phyloP scores from a whole-genome alignment of 2,113 vertebrate genomes.

The Lepidothrix coronata region DNA sequence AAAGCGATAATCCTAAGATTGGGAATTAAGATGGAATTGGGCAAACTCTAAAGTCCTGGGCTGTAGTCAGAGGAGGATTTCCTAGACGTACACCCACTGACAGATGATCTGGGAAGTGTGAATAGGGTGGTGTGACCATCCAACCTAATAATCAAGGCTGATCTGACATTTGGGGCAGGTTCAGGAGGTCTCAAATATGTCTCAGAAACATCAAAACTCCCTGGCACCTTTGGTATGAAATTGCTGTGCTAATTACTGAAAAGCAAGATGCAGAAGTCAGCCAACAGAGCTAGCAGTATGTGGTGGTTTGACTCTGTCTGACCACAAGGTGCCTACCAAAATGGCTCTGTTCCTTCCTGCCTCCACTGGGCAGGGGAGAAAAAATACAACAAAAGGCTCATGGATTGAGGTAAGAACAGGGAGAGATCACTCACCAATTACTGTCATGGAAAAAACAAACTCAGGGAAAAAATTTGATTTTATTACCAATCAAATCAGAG shows the following conservation, averaged over 20 bases:
- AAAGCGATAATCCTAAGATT: not conserved
- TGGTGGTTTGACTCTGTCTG: not conserved
- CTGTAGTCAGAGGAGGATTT: not conserved
- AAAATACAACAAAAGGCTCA: not conserved
- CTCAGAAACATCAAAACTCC: not conserved
- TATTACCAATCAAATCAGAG: not conserved
- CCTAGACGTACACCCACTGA: not conserved
- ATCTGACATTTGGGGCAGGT: not conserved
- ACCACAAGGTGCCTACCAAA: not conserved
- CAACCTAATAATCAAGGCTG: not conserved
- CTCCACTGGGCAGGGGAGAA: not conserved
- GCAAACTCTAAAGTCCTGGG: not conserved
- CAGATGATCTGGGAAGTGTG: not conserved
- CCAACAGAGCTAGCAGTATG: not conserved
- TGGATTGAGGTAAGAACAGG: rapidly evolving
- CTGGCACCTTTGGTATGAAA: not conserved
- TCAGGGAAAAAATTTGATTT: rapidly evolving
- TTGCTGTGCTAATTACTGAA: not conserved
- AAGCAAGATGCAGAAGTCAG: not conserved
- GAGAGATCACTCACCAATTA: not conserved
- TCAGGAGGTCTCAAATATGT: not conserved
- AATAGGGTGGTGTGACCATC: not conserved
- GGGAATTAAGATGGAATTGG: not conserved
- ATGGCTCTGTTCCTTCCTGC: not conserved
- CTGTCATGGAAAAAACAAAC: not conserved